Evolutionary conservation across 2,113 vertebrate genomes (phyloP).

Genomic region (Haemorhous mexicanus): DNA sequence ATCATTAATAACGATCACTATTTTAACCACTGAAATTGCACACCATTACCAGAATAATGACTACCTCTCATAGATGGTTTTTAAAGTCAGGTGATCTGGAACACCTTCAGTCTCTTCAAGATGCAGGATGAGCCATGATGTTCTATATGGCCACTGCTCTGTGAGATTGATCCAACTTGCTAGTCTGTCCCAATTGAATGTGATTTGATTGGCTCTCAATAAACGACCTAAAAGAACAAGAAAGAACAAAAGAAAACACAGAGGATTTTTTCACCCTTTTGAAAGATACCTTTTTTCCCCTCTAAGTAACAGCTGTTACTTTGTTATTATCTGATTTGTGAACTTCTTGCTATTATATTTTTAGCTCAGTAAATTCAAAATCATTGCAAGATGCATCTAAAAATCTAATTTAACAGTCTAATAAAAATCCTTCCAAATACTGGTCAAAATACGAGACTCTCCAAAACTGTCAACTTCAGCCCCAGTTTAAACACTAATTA

Average conservation of each 20-base stretch:
- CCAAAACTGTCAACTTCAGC: neutral
- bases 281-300: neutral
- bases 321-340: neutral
- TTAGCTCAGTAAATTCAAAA: neutral
- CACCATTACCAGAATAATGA: neutral
- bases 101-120: constrained; percentile 92
- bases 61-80: constrained; percentile 94
- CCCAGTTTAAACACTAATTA: neutral
- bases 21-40: neutral
- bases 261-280: neutral
- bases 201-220: constrained; percentile 94
- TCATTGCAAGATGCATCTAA: neutral
- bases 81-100: constrained; percentile 87
- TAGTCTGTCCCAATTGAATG: constrained; percentile 95
- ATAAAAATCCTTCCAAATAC: neutral
- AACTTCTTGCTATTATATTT: neutral
- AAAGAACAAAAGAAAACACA: neutral
- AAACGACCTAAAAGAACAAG: constrained; percentile 76
- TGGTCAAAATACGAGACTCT: neutral
- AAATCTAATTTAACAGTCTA: neutral
- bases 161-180: constrained; percentile 99
- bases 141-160: constrained; percentile 97
- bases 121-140: constrained; percentile 95
- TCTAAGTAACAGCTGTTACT: neutral
- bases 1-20: neutral